Base-by-base conservation (phyloP, 1,140 invertebrate genomes). In the Platyura marginata region DNA sequence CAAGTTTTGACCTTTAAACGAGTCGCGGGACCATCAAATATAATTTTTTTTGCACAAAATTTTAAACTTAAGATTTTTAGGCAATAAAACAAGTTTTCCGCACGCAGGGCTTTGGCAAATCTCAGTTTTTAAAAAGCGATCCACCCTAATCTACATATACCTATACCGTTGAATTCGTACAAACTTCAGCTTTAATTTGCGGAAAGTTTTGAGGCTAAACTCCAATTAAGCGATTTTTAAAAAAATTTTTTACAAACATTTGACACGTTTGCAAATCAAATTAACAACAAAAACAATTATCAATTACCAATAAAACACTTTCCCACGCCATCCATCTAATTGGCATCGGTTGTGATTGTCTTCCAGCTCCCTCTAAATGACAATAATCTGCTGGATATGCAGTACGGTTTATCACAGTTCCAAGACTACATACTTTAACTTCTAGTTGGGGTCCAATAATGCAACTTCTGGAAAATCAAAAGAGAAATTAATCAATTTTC, bases 321-420 rank as follows among this genome's bases (percentile, higher is more conserved):
- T 89, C 85, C 84, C 83, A 87, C 16, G 81, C 74, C 66, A 82
- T 70, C 81, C 81, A 85, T 51, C 81, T 68, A 44, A 85, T 78
- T 22, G 81, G 81, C 48, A 77, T 70, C 39, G 73, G 69, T 40
- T 68, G 71, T 45, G 53, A 53, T 47, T 58, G 56, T 19, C 57
- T 53, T 36, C 53, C 55, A 38, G 49, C 50, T 43, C 72, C 77
- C 48, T 81, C 79, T 41, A 80, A 66, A 48, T 73, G 70, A 60
- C 71, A 77, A 57, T 83, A 83, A 58, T 84, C 79, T 8, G 69
- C 68, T 41, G 68, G 65, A 59, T 83, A 85, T 32, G 77, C 62
- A 53, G 66, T 71, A 41, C 75, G 57, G 47, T 61, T 60, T 60
- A 61, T 68, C 55, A 75, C 76, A 61, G 77, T 74, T 42, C 80